These are phyloP conservation scores for Apotomis betuletana DNA, from an alignment of 2,888 invertebrate species.

Conservation along the genomic window DNA sequence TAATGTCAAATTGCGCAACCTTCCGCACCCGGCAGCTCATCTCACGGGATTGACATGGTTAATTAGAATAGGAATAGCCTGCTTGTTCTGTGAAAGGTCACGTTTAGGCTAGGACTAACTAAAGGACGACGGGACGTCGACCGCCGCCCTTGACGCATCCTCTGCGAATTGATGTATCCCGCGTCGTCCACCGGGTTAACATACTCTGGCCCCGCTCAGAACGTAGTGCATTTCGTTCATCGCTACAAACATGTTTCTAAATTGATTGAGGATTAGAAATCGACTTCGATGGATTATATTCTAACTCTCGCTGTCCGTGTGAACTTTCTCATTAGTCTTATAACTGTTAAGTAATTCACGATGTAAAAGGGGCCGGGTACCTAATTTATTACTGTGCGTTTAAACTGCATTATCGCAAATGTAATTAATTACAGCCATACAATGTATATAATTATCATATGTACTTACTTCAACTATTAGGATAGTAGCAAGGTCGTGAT, in stretches of 20 bases:
- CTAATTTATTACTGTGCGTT: slow-evolving; percentile 16
- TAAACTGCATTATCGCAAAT: slow-evolving; percentile 7
- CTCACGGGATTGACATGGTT: slow-evolving; percentile 61
- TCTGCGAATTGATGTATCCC: slow-evolving; percentile 64
- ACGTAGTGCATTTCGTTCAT: slow-evolving; percentile 20
- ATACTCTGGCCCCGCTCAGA: slow-evolving; percentile 59
- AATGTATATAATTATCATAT: slow-evolving; percentile 54
- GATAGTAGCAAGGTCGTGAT: slow-evolving; percentile 61
- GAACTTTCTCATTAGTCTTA: slow-evolving; percentile 8
- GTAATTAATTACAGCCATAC: slow-evolving; percentile 46
- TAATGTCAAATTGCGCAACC: slow-evolving; percentile 76
- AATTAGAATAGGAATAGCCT: slow-evolving; percentile 59
- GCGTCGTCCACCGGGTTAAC: slow-evolving; percentile 63
- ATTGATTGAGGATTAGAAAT: slow-evolving; percentile 46
- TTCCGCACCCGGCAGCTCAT: slow-evolving; percentile 55
- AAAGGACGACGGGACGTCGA: slow-evolving; percentile 68
- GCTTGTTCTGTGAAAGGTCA: slow-evolving; percentile 48
- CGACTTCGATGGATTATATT: slow-evolving; percentile 40
- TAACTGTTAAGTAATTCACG: slow-evolving; percentile 20
- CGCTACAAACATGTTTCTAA: slow-evolving; percentile 31
- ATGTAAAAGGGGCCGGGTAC: slow-evolving; percentile 12
- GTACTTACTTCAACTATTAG: slow-evolving; percentile 56
- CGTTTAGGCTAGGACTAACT: slow-evolving; percentile 51
- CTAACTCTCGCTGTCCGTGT: slow-evolving; percentile 20
- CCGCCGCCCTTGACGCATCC: slow-evolving; percentile 76